A percentile compares a stretch with the other conserved stretches of the same genome.
These are phyloP conservation scores for Hyles lineata DNA, from an alignment of 2,888 invertebrate genomes.

Conservation along the genomic window DNA sequence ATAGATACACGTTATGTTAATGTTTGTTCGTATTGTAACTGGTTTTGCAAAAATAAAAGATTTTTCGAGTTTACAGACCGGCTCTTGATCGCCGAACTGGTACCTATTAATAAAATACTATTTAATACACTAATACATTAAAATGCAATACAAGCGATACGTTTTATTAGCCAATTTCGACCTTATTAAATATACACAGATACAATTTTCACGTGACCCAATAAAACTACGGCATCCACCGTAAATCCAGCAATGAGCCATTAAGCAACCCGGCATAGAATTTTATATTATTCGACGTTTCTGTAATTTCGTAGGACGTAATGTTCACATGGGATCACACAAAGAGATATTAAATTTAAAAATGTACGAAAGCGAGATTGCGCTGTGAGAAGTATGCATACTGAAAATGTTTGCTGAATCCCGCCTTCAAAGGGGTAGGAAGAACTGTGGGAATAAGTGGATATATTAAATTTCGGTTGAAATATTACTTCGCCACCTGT, in stretches of 20 bases:
- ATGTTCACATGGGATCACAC: conserved; percentile 62
- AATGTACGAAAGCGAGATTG: conserved; percentile 67
- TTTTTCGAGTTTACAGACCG: no score
- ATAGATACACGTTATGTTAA: no score
- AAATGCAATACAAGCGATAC: not conserved
- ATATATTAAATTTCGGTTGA: conserved; percentile 26
- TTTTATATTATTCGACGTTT: conserved; percentile 61
- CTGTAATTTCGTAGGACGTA: conserved; percentile 64
- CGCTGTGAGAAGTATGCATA: conserved; percentile 42
- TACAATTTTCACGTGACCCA: conserved; percentile 10
- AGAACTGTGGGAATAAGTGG: conserved; percentile 33
- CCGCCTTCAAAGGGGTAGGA: conserved; percentile 42
- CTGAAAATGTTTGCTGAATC: conserved; percentile 40
- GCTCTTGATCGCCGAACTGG: no score
- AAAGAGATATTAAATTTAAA: conserved; percentile 79
- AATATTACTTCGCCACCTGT: conserved; percentile 16
- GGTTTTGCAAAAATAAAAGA: no score
- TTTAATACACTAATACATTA: conserved; percentile 1
- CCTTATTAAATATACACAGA: conserved; percentile 12
- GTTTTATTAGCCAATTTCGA: not conserved
- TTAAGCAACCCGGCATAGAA: conserved; percentile 51
- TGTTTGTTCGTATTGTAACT: no score
- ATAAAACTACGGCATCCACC: conserved; percentile 18
- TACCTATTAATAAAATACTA: not conserved
- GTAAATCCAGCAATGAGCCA: conserved; percentile 34